These are phyloP conservation scores for Temnothorax curvispinosus DNA, from an alignment of 1,140 invertebrate genomes.

Conservation along the genomic window DNA sequence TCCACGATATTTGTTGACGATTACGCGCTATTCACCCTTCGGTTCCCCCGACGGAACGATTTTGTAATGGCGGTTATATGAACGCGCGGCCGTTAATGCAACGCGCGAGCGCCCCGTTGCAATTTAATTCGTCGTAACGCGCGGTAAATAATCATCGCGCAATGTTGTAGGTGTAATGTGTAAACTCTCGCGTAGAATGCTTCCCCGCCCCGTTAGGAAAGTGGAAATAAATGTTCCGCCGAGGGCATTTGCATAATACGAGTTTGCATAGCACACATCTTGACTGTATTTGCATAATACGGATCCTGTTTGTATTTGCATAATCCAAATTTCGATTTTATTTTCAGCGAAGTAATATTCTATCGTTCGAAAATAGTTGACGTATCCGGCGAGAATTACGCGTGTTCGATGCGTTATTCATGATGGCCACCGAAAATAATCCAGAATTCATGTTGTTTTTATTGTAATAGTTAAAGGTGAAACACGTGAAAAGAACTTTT, in stretches of 20 bases:
- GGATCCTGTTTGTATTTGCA: conserved; percentile 50
- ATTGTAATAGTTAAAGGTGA: neutral
- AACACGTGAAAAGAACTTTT: neutral
- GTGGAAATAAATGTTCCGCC: conserved; percentile 55
- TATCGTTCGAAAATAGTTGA: conserved; percentile 45
- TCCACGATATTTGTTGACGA: conserved; percentile 31
- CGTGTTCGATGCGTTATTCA: conserved; percentile 4
- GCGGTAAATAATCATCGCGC: conserved; percentile 8
- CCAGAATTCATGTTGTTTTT: neutral
- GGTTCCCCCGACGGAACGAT: neutral
- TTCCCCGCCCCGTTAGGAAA: conserved; percentile 22
- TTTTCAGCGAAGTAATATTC: conserved; percentile 41
- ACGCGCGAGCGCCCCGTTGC: neutral
- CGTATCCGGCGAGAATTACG: neutral
- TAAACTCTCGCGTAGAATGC: conserved; percentile 27
- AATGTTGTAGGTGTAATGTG: neutral
- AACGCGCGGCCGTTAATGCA: conserved; percentile 1
- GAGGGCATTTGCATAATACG: conserved; percentile 46
- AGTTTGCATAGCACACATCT: conserved; percentile 47
- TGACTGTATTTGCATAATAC: conserved; percentile 53
- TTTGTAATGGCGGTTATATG: neutral
- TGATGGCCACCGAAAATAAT: neutral
- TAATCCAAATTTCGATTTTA: conserved; percentile 60
- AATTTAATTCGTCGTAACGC: conserved; percentile 27
- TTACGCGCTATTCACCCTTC: conserved; percentile 36